Conservation (phyloP, 2,797 vertebrate species). For the Phalanger gymnotis region DNA sequence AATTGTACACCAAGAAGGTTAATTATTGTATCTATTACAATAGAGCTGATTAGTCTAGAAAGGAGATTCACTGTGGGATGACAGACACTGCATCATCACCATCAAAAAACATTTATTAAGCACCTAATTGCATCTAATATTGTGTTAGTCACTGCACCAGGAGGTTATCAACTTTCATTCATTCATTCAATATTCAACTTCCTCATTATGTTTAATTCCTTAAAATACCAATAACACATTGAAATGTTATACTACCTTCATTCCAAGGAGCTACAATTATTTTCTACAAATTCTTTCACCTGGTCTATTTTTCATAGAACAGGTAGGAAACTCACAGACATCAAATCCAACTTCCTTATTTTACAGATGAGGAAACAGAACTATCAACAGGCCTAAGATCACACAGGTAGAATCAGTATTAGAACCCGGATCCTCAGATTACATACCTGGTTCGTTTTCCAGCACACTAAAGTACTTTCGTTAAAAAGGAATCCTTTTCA, state of each 20-base stretch:
- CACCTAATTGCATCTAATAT: not conserved
- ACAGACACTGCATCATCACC: not conserved
- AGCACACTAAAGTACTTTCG: not conserved
- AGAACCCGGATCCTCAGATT: not conserved
- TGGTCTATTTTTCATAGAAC: constrained; percentile 21
- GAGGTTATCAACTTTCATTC: not conserved
- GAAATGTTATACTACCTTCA: not conserved
- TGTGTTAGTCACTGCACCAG: not conserved
- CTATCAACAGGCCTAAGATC: not conserved
- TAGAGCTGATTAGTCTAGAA: constrained; percentile 61
- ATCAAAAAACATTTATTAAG: constrained; percentile 8
- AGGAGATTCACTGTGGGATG: not conserved
- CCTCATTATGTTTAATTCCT: constrained; percentile 15
- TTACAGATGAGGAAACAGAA: not conserved
- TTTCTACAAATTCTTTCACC: constrained; percentile 25
- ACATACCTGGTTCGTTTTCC: not conserved
- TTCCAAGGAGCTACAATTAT: not conserved
- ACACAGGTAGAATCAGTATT: not conserved
- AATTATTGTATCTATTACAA: constrained; percentile 72
- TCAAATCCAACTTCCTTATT: not conserved
- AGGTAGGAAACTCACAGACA: not conserved
- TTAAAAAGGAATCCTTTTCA: not conserved
- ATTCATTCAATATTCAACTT: not conserved
- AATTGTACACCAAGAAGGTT: constrained; percentile 39
- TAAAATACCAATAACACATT: not conserved